Percentiles rank a stretch among this genome's conserved stretches.
phyloP scores from a whole-genome alignment of 2,797 vertebrate species.

The Oreochromis grahami region DNA sequence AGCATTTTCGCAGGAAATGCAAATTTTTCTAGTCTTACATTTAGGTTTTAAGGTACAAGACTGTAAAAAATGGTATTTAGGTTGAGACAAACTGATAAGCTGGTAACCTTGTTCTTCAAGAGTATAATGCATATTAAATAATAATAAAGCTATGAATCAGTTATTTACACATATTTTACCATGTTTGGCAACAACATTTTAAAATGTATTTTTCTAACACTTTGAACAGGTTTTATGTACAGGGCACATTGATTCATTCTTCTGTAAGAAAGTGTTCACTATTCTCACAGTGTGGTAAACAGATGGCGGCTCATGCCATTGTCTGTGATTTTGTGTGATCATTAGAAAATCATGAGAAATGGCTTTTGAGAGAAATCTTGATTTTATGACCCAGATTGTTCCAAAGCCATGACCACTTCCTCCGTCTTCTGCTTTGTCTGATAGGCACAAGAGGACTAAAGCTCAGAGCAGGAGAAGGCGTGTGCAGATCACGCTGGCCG shows the following conservation, averaged over 20 bases:
- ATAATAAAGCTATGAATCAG: not conserved
- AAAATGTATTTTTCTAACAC: not conserved
- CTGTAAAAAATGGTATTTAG: not conserved
- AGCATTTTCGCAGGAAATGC: too few species aligned
- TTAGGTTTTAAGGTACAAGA: too few species aligned
- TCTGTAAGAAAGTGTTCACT: not conserved
- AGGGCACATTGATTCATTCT: not conserved
- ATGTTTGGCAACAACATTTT: not conserved
- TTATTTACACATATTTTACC: not conserved
- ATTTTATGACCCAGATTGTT: not conserved
- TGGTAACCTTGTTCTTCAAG: not conserved
- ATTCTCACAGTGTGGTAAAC: not conserved
- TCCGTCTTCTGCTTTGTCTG: not conserved
- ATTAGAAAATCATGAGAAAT: not conserved
- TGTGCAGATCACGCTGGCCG: constrained; percentile 79
- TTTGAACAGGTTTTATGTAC: not conserved
- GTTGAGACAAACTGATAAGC: not conserved
- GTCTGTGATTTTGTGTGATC: not conserved
- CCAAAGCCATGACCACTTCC: not conserved
- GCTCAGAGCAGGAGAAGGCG: constrained; percentile 71
- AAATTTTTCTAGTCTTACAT: too few species aligned
- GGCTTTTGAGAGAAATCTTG: not conserved
- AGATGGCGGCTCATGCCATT: not conserved
- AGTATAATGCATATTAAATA: not conserved
- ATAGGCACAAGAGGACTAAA: constrained; percentile 84